Base-by-base conservation (phyloP, 1,140 invertebrate genomes). In the Sitobion miscanthi region DNA sequence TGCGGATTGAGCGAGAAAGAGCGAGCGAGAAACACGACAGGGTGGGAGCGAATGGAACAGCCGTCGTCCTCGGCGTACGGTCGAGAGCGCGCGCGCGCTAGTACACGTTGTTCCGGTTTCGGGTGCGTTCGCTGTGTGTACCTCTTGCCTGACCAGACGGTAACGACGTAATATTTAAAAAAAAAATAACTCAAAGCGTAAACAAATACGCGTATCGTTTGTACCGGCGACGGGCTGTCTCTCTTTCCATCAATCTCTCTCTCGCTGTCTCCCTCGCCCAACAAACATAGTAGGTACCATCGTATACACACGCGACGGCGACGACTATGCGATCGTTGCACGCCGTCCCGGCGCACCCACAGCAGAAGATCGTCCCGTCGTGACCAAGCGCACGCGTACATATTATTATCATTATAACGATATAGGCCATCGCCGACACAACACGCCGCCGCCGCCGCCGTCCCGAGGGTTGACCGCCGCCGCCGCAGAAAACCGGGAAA, bases 91-190 rank as follows among this genome's bases (percentile, higher is more conserved):
- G 38, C 45, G 85, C 42, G 25, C 38, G 38, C 25, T 45, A 86
- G 85, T 86, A 86, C 85, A 86, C 85, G 85, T 42, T 86, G 85
- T 86, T 86, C 85, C 85, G 85, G 85, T 86, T 86, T 86, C 85
- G 42, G 85, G 85, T 47, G 85, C 42, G 85, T 47, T 47, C 38
- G 85, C 42, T 5, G 45, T n/a, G 85, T 86, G 23, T 86, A 42
- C 38, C 45, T 30, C 14, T 4, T 25, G 38, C 25, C 4, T 11
- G 85, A 5, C 45, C 42, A n/a, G 62, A 62, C 57, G 54, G 82
- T 14, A 85, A 45, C 23, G 38, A 83, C 38, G 30, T 30, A 25
- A 30, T 30, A 62, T 30, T 30, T 30, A 0, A 30, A 5, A 62
- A 5, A 62, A 52, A 62, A 62, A 30, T 30, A 62, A 62, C 14